Percentiles rank a stretch among this genome's conserved stretches.
Evolutionary conservation across 2,113 vertebrate species (phyloP).

Genomic region (Barnardius zonarius): DNA sequence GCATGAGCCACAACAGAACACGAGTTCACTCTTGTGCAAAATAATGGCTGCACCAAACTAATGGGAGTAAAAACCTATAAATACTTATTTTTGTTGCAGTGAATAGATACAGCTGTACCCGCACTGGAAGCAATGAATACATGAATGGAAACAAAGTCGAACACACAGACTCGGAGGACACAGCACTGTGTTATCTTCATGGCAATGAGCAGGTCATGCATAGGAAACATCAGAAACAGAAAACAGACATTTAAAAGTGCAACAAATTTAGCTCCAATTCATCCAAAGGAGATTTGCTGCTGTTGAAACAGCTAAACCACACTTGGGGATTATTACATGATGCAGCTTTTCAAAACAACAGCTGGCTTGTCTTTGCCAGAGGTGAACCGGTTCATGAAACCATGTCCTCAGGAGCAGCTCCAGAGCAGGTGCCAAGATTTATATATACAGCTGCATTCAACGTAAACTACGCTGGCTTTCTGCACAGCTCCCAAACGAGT

Average conservation of each 20-base stretch:
- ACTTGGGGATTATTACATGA: background rate
- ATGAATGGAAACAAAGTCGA: background rate
- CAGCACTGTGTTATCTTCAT: fast-evolving
- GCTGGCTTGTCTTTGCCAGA: background rate
- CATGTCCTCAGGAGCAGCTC: background rate
- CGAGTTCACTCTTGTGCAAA: background rate
- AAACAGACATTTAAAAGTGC: fast-evolving
- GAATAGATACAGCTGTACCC: background rate
- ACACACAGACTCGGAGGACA: background rate
- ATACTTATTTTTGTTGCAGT: no score
- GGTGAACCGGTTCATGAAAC: fast-evolving
- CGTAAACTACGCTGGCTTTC: fast-evolving
- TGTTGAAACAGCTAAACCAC: background rate
- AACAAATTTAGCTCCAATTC: background rate
- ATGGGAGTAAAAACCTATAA: background rate
- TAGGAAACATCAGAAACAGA: fast-evolving
- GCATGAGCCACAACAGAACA: background rate
- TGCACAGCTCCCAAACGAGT: background rate
- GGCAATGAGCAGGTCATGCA: background rate
- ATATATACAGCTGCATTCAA: background rate
- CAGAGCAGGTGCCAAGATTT: background rate
- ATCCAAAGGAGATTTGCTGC: background rate
- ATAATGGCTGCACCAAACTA: background rate
- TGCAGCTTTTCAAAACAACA: background rate
- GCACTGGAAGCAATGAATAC: background rate